Evolutionary conservation across 2,888 invertebrate genomes (phyloP).

Genomic region (Tolmerus cingulatus): DNA sequence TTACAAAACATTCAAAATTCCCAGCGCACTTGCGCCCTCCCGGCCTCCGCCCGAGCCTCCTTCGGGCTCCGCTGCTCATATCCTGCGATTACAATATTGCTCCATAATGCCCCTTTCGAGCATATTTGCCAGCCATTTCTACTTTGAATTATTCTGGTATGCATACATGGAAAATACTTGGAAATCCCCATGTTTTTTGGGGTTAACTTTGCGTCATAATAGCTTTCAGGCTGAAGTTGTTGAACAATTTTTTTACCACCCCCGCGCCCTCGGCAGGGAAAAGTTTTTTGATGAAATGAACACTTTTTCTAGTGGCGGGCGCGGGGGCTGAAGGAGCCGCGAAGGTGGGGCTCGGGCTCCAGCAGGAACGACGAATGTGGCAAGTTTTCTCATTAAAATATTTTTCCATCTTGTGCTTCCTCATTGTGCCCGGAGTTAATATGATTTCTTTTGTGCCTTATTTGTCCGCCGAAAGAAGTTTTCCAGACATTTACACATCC

Average conservation of each 20-base stretch:
- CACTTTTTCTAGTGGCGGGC: neutral
- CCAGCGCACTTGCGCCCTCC: neutral
- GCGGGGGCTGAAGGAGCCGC: neutral
- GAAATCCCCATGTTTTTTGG: constrained; percentile 7
- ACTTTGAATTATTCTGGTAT: neutral
- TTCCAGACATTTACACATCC: neutral
- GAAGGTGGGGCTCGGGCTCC: neutral
- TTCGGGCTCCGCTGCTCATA: neutral
- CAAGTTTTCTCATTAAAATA: neutral
- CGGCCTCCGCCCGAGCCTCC: neutral
- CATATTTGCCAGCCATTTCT: constrained; percentile 1
- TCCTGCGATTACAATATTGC: neutral
- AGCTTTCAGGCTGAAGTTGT: neutral
- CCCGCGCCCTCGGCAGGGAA: neutral
- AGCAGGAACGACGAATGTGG: neutral
- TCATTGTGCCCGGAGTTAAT: neutral
- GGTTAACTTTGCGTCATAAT: neutral
- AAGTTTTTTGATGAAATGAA: neutral
- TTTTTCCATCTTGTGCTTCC: neutral
- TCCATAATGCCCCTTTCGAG: neutral
- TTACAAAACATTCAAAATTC: neutral
- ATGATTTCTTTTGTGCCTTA: neutral
- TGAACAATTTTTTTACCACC: neutral
- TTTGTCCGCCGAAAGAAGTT: neutral
- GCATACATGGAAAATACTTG: constrained; percentile 23